Evolutionary conservation across 2,113 vertebrate species (phyloP), one percentile per base, ranked within the genome.

Genomic region (Nothoprocta pentlandii): DNA sequence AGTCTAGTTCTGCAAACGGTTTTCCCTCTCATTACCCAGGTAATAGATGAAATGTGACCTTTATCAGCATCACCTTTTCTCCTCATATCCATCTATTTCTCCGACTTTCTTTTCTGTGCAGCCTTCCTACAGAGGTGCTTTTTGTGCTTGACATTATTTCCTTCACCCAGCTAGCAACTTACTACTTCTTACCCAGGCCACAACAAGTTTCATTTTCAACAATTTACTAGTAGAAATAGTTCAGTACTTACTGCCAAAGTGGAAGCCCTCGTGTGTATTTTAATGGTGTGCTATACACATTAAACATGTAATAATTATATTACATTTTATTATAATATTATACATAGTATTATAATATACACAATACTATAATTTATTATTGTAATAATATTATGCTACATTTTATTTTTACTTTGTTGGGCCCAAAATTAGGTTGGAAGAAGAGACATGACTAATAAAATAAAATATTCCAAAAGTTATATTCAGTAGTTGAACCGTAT

Each of bases 381-480:
- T 49, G 49, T 49, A 12, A 22, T 49, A 49, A 49, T 22, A 23
- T 23, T 23, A 49, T 21, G 11, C 54, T 93, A 80, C 0, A 0
- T 58, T 69, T 78, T 74, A 32, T 47, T 89, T 86, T 89, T 90
- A 6, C 3, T 74, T 63, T 84, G 11, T 3, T 16, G 3, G 23
- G 42, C 76, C 63, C 41, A n/a, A 74, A 90, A 67, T 7, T 59
- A 66, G 36, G 12, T 32, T 82, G 23, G 3, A 2, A 80, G 30
- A 74, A 84, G 36, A 62, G 11, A 63, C 3, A 2, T 15, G 17
- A 17, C 14, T 84, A 6, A 16, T 84, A 7, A 4, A 87, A 34
- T 41, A 71, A 87, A 80, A 63, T 46, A 41, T 91, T 90, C 56
- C 4, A 54, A 42, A 90, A 78, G n/a, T 80, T 78, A 30, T 54